phyloP scores from a whole-genome alignment of 53 echinoderm and acorn worm genomes.

The Zoroaster sp. region DNA sequence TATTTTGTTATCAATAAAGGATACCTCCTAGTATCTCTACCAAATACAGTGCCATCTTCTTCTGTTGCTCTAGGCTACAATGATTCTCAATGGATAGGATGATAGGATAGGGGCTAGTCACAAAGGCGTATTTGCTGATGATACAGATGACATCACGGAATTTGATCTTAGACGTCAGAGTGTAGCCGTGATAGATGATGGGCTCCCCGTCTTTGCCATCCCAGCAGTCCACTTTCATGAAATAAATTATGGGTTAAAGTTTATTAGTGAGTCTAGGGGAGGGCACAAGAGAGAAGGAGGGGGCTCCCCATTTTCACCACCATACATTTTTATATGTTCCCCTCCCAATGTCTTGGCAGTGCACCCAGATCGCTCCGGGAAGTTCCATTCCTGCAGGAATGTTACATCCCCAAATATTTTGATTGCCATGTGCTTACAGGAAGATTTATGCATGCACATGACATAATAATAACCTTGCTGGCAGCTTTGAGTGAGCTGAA shows the following conservation, averaged over 20 bases:
- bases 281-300: neutral
- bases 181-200: conserved; percentile 98
- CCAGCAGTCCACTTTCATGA: conserved; percentile 90
- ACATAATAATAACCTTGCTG: too few species aligned
- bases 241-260: neutral
- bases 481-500: too few species aligned
- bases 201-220: conserved; percentile 99
- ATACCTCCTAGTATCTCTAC: conserved; percentile 94
- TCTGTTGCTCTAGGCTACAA: conserved; percentile 94
- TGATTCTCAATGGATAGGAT: conserved; percentile 97
- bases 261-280: neutral
- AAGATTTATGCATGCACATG: too few species aligned
- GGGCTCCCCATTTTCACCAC: too few species aligned
- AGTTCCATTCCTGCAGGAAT: too few species aligned
- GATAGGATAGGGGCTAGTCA: conserved; percentile 92
- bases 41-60: conserved; percentile 90
- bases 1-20: conserved; percentile 43
- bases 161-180: conserved; percentile 91
- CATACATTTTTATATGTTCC: too few species aligned
- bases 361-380: too few species aligned
- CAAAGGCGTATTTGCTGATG: conserved; percentile 95
- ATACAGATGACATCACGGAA: conserved; percentile 90
- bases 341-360: too few species aligned
- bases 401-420: too few species aligned
- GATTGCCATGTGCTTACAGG: too few species aligned